Percentiles rank a stretch among this genome's conserved stretches.
Evolutionary conservation across 2,113 vertebrate genomes (phyloP).

Genomic region (Stigmatopora nigra): DNA sequence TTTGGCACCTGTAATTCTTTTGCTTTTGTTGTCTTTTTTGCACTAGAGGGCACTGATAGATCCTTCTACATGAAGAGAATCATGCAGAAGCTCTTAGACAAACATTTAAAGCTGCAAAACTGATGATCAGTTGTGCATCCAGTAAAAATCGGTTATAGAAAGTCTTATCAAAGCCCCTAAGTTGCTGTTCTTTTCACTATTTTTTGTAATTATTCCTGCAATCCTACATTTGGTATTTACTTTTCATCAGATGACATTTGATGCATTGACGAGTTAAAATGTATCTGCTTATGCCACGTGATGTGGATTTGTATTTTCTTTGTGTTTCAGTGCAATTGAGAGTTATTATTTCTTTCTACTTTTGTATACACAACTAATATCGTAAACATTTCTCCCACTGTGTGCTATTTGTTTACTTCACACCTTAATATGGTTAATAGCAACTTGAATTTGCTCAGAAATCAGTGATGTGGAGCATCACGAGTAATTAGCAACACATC

Average conservation of each 20-base stretch:
- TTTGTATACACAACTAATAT: too few relatives aligned
- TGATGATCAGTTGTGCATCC: neutral
- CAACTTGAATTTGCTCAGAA: too few relatives aligned
- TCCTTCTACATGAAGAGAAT: slow-evolving; percentile 7
- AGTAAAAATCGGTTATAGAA: neutral
- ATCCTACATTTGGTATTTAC: slow-evolving; percentile 41
- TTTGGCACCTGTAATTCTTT: slow-evolving; percentile 6
- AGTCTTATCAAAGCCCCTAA: neutral
- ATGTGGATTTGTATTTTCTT: neutral
- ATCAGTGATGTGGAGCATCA: too few relatives aligned
- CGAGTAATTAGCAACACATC: too few relatives aligned
- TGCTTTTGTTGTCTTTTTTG: neutral
- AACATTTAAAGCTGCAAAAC: neutral
- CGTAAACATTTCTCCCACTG: too few relatives aligned
- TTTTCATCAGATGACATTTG: slow-evolving; percentile 52
- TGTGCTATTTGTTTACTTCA: too few relatives aligned
- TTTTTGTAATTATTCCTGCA: neutral
- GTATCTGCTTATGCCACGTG: slow-evolving; percentile 50
- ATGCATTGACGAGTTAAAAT: slow-evolving; percentile 49
- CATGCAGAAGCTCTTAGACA: neutral
- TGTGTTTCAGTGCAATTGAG: neutral
- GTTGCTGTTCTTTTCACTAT: too few relatives aligned
- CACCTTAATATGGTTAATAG: too few relatives aligned
- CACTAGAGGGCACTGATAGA: slow-evolving; percentile 57
- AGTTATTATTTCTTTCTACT: neutral